Evolutionary conservation across 2,888 invertebrate genomes (phyloP), one percentile per base, ranked within the genome.

Genomic region (Ennomos erosarius): DNA sequence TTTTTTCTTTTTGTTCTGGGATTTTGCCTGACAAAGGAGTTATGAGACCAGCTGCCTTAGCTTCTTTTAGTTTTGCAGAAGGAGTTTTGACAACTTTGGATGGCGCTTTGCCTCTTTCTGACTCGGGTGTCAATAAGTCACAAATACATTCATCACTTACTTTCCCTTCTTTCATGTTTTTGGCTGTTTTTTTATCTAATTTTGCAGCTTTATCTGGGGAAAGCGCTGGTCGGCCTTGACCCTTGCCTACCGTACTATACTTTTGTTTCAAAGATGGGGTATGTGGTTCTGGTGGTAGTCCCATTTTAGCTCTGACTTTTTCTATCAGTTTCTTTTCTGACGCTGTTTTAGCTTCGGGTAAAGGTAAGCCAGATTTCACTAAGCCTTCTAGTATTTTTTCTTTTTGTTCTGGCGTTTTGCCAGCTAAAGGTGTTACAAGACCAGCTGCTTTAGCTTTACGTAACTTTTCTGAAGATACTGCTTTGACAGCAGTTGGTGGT

Each of bases 111-210:
- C 63, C 33, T 49, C 61, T 70, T 53, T 68, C 67, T 10, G 62
- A 59, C 62, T 74, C 74, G 1, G 75, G 74, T 9, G 77, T 74
- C 10, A 77, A 62, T 39, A 74, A 59, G 47, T 64, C 63, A 62
- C 75, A 74, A 49, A 79, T 78, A 54, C 79, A 79, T 70, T 79
- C 75, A 46, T 78, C 78, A 42, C 69, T 72, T 9, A 78, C 76
- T 64, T 73, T 74, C 1, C 73, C 74, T 67, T 78, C 78, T 64
- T 63, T 75, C 34, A 76, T 71, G 1, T 64, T 45, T 66, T 78
- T 77, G n/a, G 71, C 69, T 0, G 76, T 74, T 65, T 68, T 49
- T 35, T 54, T 10, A 43, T 61, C 60, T 6, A 65, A 50, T 45
- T 37, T 52, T 57, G 57, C 38, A 37, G 47, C 43, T 67, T 71